A percentile compares a stretch with the other conserved stretches of the same genome.
Evolutionary conservation across 2,113 vertebrate genomes (phyloP).

Genomic region (Eidolon helvum): DNA sequence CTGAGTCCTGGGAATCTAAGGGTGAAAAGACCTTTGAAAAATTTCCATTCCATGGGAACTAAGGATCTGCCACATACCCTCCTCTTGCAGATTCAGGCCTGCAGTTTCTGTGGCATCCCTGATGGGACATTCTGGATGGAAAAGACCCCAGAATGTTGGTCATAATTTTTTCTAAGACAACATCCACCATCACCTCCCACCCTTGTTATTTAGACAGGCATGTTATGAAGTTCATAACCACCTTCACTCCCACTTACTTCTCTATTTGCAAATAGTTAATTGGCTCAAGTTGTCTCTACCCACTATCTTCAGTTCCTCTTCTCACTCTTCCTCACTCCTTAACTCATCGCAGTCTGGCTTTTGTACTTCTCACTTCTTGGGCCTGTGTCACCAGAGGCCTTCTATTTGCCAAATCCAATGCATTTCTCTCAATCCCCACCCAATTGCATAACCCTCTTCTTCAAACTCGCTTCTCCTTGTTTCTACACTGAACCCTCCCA

Average conservation of each 20-base stretch:
- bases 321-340: neutral
- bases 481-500: neutral
- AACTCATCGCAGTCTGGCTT: neutral
- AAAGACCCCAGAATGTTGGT: neutral
- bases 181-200: neutral
- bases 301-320: neutral
- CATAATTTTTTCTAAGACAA: neutral
- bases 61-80: neutral
- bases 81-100: neutral
- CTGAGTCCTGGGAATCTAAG: neutral
- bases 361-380: neutral
- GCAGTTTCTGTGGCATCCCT: neutral
- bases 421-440: neutral
- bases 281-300: neutral
- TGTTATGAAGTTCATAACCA: neutral
- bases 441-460: neutral
- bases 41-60: neutral
- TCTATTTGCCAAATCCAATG: neutral
- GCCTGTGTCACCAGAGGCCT: neutral
- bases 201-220: neutral
- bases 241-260: neutral
- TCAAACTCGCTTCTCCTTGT: neutral
- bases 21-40: constrained; percentile 40
- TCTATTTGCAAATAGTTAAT: neutral
- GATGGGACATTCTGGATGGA: neutral